A percentile compares a stretch with the other conserved stretches of the same genome.
phyloP scores from a whole-genome alignment of 2,797 vertebrate genomes.

The Iguana delicatissima region DNA sequence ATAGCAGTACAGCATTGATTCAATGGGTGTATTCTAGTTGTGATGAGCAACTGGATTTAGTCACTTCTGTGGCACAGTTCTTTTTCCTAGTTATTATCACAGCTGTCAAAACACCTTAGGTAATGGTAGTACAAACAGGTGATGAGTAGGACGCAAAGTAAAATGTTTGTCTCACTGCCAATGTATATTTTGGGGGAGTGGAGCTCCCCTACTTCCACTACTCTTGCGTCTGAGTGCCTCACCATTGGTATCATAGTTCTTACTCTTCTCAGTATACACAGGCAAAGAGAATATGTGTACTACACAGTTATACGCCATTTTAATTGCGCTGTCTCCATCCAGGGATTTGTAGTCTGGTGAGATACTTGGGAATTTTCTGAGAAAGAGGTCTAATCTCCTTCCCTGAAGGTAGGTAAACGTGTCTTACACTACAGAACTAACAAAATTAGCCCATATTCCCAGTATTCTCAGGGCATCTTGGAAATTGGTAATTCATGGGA shows the following conservation, averaged over 20 bases:
- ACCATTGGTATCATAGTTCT: background rate
- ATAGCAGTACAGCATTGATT: background rate
- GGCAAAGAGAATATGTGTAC: background rate
- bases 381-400: too few relatives aligned
- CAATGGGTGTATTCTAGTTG: too few relatives aligned
- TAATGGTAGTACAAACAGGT: background rate
- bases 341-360: too few relatives aligned
- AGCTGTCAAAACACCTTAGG: background rate
- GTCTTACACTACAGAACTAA: too few relatives aligned
- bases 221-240: background rate
- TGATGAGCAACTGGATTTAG: too few relatives aligned
- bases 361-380: too few relatives aligned
- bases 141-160: background rate
- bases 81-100: background rate
- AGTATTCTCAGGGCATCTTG: too few relatives aligned
- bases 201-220: background rate
- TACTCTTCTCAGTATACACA: background rate
- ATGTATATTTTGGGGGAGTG: background rate
- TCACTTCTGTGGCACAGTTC: background rate
- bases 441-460: too few relatives aligned
- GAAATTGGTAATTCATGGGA: too few relatives aligned
- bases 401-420: too few relatives aligned
- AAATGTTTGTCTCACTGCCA: background rate
- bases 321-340: too few relatives aligned
- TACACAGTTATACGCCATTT: too few relatives aligned